Evolutionary conservation across 2,888 invertebrate species (phyloP).

Genomic region (Erebia palarica): DNA sequence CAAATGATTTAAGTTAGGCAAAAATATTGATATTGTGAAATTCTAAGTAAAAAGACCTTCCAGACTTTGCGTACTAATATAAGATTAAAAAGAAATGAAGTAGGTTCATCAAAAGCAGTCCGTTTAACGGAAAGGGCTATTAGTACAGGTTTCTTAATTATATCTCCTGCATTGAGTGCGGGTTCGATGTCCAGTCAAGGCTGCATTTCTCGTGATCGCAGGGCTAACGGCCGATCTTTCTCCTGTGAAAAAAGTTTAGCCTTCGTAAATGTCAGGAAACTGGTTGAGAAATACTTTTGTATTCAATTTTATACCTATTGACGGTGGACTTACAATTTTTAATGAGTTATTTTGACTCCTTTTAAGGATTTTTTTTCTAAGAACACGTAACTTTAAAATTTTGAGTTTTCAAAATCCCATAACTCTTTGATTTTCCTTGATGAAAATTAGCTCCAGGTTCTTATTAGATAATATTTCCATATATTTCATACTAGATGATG

Average conservation of each 20-base stretch:
- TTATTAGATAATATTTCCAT: too few relatives aligned
- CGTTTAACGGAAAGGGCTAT: conserved; percentile 35
- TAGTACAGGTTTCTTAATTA: conserved; percentile 38
- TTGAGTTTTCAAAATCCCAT: too few relatives aligned
- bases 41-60: not conserved
- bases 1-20: too few relatives aligned
- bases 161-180: conserved; percentile 45
- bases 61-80: not conserved
- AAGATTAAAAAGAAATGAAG: conserved; percentile 5
- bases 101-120: conserved; percentile 20
- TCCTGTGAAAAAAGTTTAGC: conserved; percentile 58
- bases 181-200: conserved; percentile 71
- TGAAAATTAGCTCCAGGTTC: too few relatives aligned
- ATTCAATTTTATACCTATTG: conserved; percentile 13
- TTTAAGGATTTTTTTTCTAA: too few relatives aligned
- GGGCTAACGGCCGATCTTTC: conserved; percentile 65
- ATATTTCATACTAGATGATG: too few relatives aligned
- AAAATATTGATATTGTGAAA: too few relatives aligned
- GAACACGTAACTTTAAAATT: too few relatives aligned
- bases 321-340: not conserved
- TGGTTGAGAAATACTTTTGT: conserved; percentile 35
- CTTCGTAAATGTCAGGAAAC: conserved; percentile 52
- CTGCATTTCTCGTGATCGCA: conserved; percentile 64
- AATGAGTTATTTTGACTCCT: not conserved
- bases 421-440: too few relatives aligned